Conservation (phyloP, 2,113 vertebrate genomes). For the Rhynchomys soricoides region DNA sequence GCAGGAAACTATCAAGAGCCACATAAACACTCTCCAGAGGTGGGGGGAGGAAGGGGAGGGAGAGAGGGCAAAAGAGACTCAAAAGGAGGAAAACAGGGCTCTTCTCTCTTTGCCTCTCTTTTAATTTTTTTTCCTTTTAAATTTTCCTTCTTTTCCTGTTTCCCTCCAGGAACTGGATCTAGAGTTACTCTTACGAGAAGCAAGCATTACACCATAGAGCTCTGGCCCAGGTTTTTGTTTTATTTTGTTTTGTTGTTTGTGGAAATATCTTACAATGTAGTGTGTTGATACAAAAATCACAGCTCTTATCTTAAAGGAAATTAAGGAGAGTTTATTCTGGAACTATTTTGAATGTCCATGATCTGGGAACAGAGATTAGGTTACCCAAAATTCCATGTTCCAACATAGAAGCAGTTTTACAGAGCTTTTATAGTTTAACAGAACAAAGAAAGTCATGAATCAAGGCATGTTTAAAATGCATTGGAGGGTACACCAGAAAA, state of each 20-base stretch:
- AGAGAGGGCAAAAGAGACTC: background rate
- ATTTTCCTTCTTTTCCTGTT: background rate
- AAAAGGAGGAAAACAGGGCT: background rate
- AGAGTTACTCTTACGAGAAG: background rate
- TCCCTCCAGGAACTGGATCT: too few species aligned
- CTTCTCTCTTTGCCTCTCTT: background rate
- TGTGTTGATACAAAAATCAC: background rate
- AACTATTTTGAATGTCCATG: background rate
- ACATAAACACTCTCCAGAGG: background rate
- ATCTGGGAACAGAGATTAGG: background rate
- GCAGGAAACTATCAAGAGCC: background rate
- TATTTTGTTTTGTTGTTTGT: background rate
- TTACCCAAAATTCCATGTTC: background rate
- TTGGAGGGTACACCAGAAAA: background rate
- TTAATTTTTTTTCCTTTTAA: background rate
- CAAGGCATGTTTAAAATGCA: background rate
- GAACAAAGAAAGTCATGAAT: background rate
- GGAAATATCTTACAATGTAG: background rate
- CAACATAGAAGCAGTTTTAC: background rate
- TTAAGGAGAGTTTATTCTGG: background rate
- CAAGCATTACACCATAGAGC: background rate
- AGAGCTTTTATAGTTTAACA: background rate
- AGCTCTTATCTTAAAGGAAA: background rate
- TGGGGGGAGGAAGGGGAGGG: too few species aligned
- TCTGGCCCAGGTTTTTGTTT: background rate